Evolutionary conservation across 2,888 invertebrate genomes (phyloP), one percentile per base, ranked within the genome.

Genomic region (Stenodera caucasica): DNA sequence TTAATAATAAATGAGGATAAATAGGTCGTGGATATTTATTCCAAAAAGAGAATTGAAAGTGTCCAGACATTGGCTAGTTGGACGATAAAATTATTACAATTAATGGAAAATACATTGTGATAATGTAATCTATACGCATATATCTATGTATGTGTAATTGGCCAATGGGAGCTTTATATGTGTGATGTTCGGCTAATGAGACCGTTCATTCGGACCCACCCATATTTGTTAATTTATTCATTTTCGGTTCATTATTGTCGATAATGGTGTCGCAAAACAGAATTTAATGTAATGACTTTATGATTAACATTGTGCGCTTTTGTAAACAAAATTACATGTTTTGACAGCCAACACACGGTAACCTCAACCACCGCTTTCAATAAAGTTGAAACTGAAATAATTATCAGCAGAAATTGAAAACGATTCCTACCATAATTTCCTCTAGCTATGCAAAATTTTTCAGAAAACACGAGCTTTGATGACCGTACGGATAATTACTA

Each of bases 141-240:
- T n/a, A n/a, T n/a, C n/a, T n/a, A n/a, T n/a, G n/a, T 18, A 15
- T 18, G 8, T 40, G 18, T 40, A 40, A 40, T 18, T 18, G 37
- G 37, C 15, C 18, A 18, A 15, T 40, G 18, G 15, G 18, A 14
- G 15, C n/a, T n/a, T 14, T 33, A 4, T 40, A 4, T 40, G 3
- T 35, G 14, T 2, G 2, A 18, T 40, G 15, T 40, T 40, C 7
- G 18, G 37, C 37, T 60, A 60, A 60, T 60, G 60, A 49, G 57
- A 57, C 53, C 57, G 57, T 60, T 60, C 60, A 57, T 57, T 40
- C 37, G 18, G 18, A 40, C 35, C 21, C 60, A 57, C 57, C 57
- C 54, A 61, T 53, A 35, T 53, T 52, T 53, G 29, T 56, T 57
- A 53, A 61, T 53, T 61, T 54, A 35, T 37, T 40, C 18, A 40